These are phyloP conservation scores for Euura lappo DNA, from an alignment of 1,140 invertebrate species.

Conservation along the genomic window DNA sequence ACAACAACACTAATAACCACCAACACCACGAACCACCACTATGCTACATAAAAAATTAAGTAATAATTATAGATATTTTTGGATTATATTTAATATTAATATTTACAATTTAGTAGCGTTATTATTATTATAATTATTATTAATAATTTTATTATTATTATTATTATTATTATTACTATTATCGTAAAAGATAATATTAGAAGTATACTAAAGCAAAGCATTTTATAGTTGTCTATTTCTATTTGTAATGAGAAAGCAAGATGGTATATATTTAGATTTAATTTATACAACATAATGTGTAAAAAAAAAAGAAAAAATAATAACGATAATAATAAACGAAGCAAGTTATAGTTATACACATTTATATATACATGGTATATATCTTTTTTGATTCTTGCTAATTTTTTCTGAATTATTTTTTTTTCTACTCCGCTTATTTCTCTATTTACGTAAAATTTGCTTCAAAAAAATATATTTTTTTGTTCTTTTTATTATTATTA, in stretches of 20 bases:
- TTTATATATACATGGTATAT: too few species aligned
- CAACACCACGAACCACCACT: not conserved
- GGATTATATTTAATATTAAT: slow-evolving; percentile 55
- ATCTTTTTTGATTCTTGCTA: too few species aligned
- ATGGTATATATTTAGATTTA: not conserved
- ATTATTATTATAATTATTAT: slow-evolving; percentile 40
- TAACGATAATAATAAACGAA: not conserved
- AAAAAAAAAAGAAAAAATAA: not conserved
- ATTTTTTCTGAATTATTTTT: too few species aligned
- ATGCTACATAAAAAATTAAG: slow-evolving; percentile 11
- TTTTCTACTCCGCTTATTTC: not conserved
- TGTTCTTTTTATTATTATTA: too few species aligned
- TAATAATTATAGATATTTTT: slow-evolving; percentile 49
- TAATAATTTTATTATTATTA: slow-evolving; percentile 52
- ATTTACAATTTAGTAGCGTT: slow-evolving; percentile 54
- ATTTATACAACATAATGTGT: not conserved
- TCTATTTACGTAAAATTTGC: not conserved
- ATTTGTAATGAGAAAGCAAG: slow-evolving; percentile 17
- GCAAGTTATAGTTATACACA: not conserved
- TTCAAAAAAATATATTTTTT: not conserved
- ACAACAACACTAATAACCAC: slow-evolving; percentile 17
- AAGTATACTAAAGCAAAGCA: slow-evolving; percentile 37
- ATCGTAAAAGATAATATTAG: slow-evolving; percentile 38
- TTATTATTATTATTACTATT: slow-evolving; percentile 32
- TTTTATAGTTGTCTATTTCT: slow-evolving; percentile 44